A percentile compares a stretch with the other conserved stretches of the same genome.
These are phyloP conservation scores for Heliopora coerulea DNA, from an alignment of 92 coral and sea anemone genomes.

Conservation along the genomic window DNA sequence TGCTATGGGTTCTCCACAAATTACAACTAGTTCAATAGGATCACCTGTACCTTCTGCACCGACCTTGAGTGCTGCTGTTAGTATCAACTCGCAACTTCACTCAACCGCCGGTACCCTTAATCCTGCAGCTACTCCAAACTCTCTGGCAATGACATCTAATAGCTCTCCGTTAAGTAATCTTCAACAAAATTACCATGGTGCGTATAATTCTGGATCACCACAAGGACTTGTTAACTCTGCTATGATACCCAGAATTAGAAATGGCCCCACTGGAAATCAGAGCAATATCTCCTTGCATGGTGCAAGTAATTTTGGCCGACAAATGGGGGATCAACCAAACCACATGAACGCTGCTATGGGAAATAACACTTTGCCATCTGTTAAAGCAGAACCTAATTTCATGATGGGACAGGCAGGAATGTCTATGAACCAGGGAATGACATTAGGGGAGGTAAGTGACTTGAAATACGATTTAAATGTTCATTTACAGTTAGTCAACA, in stretches of 20 bases:
- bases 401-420: constrained; percentile 43
- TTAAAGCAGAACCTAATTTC: constrained; percentile 35
- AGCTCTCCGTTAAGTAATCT: constrained; percentile 76
- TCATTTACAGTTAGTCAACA: neutral
- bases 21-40: constrained; percentile 93
- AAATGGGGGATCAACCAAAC: constrained; percentile 54
- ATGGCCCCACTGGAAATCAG: constrained; percentile 32
- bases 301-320: constrained; percentile 33
- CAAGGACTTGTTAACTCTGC: constrained; percentile 68
- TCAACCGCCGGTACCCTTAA: constrained; percentile 77
- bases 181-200: constrained; percentile 49
- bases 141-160: constrained; percentile 80
- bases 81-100: constrained; percentile 66
- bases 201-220: constrained; percentile 64
- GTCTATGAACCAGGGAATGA: constrained; percentile 34
- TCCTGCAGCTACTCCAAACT: constrained; percentile 84
- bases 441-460: constrained; percentile 36
- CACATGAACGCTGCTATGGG: constrained; percentile 40
- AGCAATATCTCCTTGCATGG: constrained; percentile 24
- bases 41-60: constrained; percentile 97
- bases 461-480: neutral
- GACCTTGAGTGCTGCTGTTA: constrained; percentile 74
- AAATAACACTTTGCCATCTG: constrained; percentile 26
- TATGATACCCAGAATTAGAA: constrained; percentile 32
- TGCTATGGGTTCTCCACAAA: constrained; percentile 89